These are phyloP conservation scores for Euphysa ruthae DNA, from an alignment of 30 jellyfish, hydroid and myxozoan species.

Conservation along the genomic window DNA sequence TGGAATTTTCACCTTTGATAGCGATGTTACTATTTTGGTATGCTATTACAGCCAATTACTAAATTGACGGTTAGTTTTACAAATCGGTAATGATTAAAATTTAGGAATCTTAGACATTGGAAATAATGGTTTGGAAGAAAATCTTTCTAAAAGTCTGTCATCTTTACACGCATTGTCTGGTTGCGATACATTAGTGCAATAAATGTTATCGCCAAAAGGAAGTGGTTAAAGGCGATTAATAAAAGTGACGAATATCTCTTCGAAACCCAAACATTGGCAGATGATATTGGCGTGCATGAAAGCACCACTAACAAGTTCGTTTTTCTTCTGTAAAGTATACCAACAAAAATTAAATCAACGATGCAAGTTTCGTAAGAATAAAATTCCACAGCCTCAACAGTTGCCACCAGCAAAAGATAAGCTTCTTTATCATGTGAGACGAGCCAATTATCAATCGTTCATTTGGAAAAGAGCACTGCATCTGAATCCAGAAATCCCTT, in stretches of 20 bases:
- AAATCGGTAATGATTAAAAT: neutral
- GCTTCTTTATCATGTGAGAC: conserved; percentile 16
- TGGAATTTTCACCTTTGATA: too few species aligned
- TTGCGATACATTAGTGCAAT: conserved; percentile 45
- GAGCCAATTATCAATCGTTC: conserved; percentile 24
- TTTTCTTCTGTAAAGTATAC: neutral
- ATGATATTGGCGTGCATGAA: neutral
- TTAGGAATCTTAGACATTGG: conserved; percentile 17
- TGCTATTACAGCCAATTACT: too few species aligned
- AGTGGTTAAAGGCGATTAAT: conserved; percentile 1
- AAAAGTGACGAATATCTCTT: neutral
- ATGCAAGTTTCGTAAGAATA: conserved; percentile 27
- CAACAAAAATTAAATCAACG: too few species aligned
- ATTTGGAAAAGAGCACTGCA: conserved; percentile 18
- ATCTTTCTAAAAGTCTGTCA: too few species aligned
- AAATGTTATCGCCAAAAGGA: conserved; percentile 15
- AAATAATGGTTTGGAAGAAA: too few species aligned
- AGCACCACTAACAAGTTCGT: neutral
- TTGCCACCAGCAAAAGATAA: conserved; percentile 42
- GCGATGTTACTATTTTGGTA: too few species aligned
- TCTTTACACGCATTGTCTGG: too few species aligned
- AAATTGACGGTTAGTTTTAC: too few species aligned
- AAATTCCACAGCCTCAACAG: conserved; percentile 41
- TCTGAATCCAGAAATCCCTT: conserved; percentile 20
- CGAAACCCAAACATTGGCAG: neutral